Evolutionary conservation across 2,888 invertebrate species (phyloP), one percentile per base, ranked within the genome.

Genomic region (Camptogramma bilineatum): DNA sequence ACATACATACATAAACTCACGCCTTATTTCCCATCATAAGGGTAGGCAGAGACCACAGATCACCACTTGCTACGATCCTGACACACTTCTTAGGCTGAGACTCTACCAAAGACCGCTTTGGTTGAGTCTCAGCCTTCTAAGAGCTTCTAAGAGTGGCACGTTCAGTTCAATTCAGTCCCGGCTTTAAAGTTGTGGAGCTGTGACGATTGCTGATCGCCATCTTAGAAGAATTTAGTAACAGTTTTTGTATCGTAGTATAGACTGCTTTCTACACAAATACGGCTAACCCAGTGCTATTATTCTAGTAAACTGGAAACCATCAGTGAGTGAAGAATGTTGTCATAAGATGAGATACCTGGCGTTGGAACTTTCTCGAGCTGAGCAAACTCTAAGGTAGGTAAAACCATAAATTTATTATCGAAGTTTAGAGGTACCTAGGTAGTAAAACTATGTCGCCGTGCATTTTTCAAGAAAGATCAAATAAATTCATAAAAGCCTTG

Each of bases 341-440:
- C 75, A 80, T 68, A 82, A 80, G 73, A 82, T 89, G 80, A 84
- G 77, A 70, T 81, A 85, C 79, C 77, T 91, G 66, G 75, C 83
- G 24, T 78, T 81, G 54, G 81, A 85, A 73, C 80, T 91, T 64
- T 82, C 81, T 31, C 79, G 80, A 75, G 78, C 84, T 10, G 83
- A 90, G 73, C 80, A 82, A 69, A 78, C 80, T 66, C 79, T 91
- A 59, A 89, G 89, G 91, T 90, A 89, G 89, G 91, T 90, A 78
- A 54, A 44, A 55, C n/a, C 18, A n/a, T n/a, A n/a, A 54, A 39
- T 42, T 28, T 58, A 50, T 21, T 19, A 39, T 19, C 19, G 34
- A 24, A 28, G 53, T 28, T 13, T 39, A 13, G 10, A 13, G 13
- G 44, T 34, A 13, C 16, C 17, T 34, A 52, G 34, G 31, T 52